Base-by-base conservation (phyloP, 2,888 invertebrate genomes). In the Ypsolopha scabrella region DNA sequence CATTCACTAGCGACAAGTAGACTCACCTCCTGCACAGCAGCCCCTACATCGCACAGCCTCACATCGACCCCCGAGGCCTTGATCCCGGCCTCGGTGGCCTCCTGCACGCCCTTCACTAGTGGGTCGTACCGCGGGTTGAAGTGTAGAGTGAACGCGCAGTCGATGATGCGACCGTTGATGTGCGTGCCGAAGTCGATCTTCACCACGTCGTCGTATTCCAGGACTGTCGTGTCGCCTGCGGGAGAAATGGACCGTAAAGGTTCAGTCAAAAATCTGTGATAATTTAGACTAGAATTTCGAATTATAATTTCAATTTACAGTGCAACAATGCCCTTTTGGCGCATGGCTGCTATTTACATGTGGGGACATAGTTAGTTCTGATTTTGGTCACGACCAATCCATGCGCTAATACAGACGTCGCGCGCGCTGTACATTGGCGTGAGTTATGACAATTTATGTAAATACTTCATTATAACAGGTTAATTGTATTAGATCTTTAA, bases 131-230 rank as follows among this genome's bases (percentile, higher is more conserved):
- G 97, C 2, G 95, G 94, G 85, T 99, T 97, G 82, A 99, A 99
- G 52, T 97, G 92, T 65, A 99, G 80, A 2, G 99, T 99, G 80
- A 99, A 99, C 14, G 99, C 99, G 78, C 99, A 99, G 83, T 99
- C 99, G 58, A 99, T 98, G 59, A 99, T 98, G 52, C 97, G 91
- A 54, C 98, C 99, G 77, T 98, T 98, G 58, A 99, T 95, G 80
- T 99, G 99, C 1, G 98, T 98, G 50, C 98, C 98, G 81, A 98
- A 99, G 80, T 99, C 98, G 61, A 99, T 98, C 87, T 99, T 99
- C 64, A 98, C 98, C 2, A 99, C 98, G 80, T 99, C 99, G 67
- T 99, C 97, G 65, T 95, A 95, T 59, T 94, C 91, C 48, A 99
- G 87, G 8, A 99, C 97, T 0, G 99, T 99, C 8, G 92, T 89